Evolutionary conservation across 2,113 vertebrate species (phyloP), one percentile per base, ranked within the genome.

Genomic region (Poecilia latipinna): DNA sequence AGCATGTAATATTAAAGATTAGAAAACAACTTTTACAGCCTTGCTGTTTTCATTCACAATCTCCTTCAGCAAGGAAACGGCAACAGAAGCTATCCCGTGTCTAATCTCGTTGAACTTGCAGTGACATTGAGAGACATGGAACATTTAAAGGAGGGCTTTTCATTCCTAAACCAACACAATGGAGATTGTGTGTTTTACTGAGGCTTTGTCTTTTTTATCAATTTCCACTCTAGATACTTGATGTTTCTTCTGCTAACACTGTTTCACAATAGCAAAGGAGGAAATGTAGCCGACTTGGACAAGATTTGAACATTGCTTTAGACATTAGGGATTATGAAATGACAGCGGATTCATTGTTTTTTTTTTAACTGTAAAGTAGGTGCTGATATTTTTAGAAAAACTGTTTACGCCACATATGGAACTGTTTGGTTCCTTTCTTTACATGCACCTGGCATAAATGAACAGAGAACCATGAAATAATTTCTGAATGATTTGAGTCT

Each of bases 91-190:
- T 63, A 70, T 87, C 74, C 79, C 80, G 74, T 91, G 92, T 91
- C 88, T 94, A 92, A 93, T 94, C 91, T 86, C 85, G 82, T 90
- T 90, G 88, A 93, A 94, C 91, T 92, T 89, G 77, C 68, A 78
- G 70, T 90, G 89, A 93, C 93, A 92, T 87, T 77, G 82, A 68
- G 70, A 92, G 84, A 90, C 88, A 91, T 79, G 82, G 74, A 39
- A 77, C 68, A 88, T 91, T 90, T 90, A 84, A 90, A 88, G 81
- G 65, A 57, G 69, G 31, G 63, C 80, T 91, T 89, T 86, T 88
- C 37, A 80, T 84, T 78, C 65, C 75, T 77, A 76, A 88, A 84
- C 64, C 63, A 82, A 87, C 87, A 89, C 76, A 86, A 82, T 87
- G 75, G 84, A 66, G 61, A 86, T 69, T 83, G 75, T 84, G 82